These are phyloP conservation scores for Ecdyonurus torrentis DNA, from an alignment of 2,888 invertebrate species.

Conservation along the genomic window DNA sequence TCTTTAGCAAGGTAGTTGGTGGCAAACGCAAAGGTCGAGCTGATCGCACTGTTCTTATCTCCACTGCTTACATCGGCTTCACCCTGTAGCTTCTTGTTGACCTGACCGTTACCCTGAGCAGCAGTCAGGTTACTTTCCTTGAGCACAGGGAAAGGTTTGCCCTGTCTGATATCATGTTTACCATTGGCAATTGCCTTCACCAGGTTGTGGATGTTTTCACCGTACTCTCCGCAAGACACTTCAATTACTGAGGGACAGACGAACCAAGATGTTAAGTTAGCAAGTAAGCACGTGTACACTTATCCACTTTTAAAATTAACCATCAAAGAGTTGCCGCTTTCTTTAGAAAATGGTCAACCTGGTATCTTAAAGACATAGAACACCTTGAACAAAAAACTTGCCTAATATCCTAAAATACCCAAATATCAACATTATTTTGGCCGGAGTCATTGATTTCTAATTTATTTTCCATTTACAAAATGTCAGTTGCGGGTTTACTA, in stretches of 20 bases:
- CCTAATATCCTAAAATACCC: no score
- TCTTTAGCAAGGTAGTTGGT: constrained; percentile 24
- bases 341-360: no score
- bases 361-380: no score
- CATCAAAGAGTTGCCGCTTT: no score
- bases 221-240: constrained; percentile 92
- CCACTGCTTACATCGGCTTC: constrained; percentile 16
- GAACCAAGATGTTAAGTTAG: constrained; percentile 8
- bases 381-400: no score
- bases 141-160: constrained; percentile 47
- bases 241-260: constrained; percentile 52
- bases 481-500: no score
- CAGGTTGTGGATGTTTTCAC: constrained; percentile 68
- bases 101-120: constrained; percentile 17
- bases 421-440: no score
- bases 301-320: no score
- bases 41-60: constrained; percentile 13
- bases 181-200: constrained; percentile 77
- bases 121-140: constrained; percentile 29
- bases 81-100: constrained; percentile 13
- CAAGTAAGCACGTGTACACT: no score
- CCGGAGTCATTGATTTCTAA: no score
- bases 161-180: constrained; percentile 57
- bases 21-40: constrained; percentile 20
- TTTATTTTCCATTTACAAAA: no score